Evolutionary conservation across 2,797 vertebrate species (phyloP).

Genomic region (Phataginus tetradactyla): DNA sequence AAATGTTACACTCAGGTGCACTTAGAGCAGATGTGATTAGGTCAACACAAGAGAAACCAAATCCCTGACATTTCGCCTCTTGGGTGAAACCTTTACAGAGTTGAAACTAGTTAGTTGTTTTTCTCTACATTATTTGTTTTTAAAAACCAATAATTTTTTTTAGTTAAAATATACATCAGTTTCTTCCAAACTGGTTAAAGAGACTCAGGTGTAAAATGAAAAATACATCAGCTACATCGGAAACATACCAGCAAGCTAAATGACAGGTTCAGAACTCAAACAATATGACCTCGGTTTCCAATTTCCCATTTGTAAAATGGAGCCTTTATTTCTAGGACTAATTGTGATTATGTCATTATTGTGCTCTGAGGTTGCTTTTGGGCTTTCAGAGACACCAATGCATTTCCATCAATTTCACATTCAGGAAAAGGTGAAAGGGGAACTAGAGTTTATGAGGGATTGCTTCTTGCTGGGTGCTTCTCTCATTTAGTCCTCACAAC

Average conservation of each 20-base stretch:
- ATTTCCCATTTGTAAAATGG: background rate
- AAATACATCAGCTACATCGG: background rate
- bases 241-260: slow-evolving; percentile 45
- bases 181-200: background rate
- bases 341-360: background rate
- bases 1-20: background rate
- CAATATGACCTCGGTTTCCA: background rate
- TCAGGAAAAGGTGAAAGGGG: background rate
- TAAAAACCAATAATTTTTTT: background rate
- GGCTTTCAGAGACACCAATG: slow-evolving; percentile 20
- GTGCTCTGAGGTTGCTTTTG: slow-evolving; percentile 1
- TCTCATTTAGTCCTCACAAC: slow-evolving; percentile 37
- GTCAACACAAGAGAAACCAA: slow-evolving; percentile 9
- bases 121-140: background rate
- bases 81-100: background rate
- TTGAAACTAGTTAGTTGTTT: background rate
- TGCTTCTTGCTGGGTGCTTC: slow-evolving; percentile 11
- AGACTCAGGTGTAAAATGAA: background rate
- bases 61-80: background rate
- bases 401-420: slow-evolving; percentile 42
- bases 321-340: background rate
- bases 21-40: slow-evolving; percentile 18
- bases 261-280: background rate
- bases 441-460: slow-evolving; percentile 23
- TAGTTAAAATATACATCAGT: background rate